Evolutionary conservation across 1,140 invertebrate genomes (phyloP).

Genomic region (Danaus melanippus): DNA sequence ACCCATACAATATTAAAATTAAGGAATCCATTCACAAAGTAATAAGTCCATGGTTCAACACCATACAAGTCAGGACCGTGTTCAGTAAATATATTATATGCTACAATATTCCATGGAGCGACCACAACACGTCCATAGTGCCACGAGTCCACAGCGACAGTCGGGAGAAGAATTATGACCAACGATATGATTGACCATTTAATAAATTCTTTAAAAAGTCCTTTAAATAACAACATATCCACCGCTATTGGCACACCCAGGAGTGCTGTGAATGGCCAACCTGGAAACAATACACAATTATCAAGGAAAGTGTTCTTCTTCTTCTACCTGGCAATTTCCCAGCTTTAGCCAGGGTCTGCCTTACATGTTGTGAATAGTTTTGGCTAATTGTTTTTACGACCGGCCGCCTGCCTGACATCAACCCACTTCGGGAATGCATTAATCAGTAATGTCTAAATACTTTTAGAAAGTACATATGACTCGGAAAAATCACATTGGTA

Average conservation of each 20-base stretch:
- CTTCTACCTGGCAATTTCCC: too few species aligned
- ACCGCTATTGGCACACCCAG: conserved; percentile 91
- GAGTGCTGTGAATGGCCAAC: conserved; percentile 95
- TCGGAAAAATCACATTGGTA: too few species aligned
- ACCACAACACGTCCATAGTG: conserved; percentile 93
- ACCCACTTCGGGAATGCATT: too few species aligned
- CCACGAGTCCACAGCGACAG: conserved; percentile 88
- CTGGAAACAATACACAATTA: conserved; percentile 64
- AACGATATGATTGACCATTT: conserved; percentile 83
- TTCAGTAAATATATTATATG: conserved; percentile 95
- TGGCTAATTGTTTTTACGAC: too few species aligned
- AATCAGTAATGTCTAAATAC: too few species aligned
- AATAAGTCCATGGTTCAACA: conserved; percentile 94
- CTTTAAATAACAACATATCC: conserved; percentile 83
- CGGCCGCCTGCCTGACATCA: too few species aligned
- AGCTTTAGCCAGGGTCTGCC: too few species aligned
- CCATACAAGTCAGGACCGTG: conserved; percentile 97
- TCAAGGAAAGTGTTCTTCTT: too few species aligned
- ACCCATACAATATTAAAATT: conserved; percentile 98
- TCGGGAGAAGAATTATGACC: conserved; percentile 81
- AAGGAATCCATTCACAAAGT: conserved; percentile 94
- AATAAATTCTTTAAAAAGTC: conserved; percentile 75
- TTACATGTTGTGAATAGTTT: too few species aligned
- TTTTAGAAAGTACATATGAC: too few species aligned
- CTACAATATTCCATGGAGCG: conserved; percentile 93